These are phyloP conservation scores for Heliconius congener DNA, from an alignment of 1,140 invertebrate genomes.

Conservation along the genomic window DNA sequence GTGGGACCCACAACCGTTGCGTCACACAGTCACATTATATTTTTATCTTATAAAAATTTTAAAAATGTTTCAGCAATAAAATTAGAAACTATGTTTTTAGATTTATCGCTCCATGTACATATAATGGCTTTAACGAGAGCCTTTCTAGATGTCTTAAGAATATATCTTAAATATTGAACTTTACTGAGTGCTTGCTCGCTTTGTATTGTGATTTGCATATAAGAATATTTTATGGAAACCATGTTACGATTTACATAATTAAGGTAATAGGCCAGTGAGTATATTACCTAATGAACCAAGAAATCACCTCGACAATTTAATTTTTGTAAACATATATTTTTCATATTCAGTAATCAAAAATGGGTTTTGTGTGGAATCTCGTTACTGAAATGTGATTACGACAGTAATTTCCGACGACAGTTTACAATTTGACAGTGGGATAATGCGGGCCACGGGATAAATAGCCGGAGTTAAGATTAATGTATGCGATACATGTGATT, in stretches of 20 bases:
- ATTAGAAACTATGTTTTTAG: no score
- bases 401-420: slow-evolving; percentile 44
- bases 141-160: no score
- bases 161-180: not conserved
- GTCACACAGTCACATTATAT: no score
- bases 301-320: slow-evolving; percentile 23
- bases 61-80: no score
- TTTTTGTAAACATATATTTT: slow-evolving; percentile 32
- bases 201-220: not conserved
- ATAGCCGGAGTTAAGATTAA: slow-evolving; percentile 34
- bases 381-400: slow-evolving; percentile 42
- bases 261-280: not conserved
- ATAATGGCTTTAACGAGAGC: no score
- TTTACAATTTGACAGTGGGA: slow-evolving; percentile 38
- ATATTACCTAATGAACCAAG: not conserved
- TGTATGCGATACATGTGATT: slow-evolving; percentile 36
- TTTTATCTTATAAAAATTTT: no score
- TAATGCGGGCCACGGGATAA: slow-evolving; percentile 27
- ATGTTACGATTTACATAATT: not conserved
- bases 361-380: slow-evolving; percentile 40
- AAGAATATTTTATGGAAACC: not conserved
- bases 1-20: no score
- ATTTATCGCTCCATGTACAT: no score
- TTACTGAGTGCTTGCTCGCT: not conserved
- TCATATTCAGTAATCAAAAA: slow-evolving; percentile 32